Evolutionary conservation across 2,797 vertebrate genomes (phyloP), one percentile per base, ranked within the genome.

Genomic region (Channa striata): DNA sequence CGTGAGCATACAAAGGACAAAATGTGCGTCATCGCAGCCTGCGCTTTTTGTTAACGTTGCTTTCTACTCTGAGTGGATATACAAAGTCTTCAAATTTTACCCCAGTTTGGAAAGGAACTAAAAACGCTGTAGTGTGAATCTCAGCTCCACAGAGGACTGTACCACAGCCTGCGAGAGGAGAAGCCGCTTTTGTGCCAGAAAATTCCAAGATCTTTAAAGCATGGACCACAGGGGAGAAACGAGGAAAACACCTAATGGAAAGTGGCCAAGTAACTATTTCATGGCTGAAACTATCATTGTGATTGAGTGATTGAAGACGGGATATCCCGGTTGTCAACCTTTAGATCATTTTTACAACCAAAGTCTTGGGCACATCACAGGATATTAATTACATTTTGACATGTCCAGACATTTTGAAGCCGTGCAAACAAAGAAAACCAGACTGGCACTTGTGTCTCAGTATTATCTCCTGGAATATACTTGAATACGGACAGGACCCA

Each of bases 1-100:
- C 3, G 96, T 99, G 58, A 99, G 97, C 83, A 96, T 98, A 77
- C 97, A 97, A 65, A 95, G 97, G 57, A 95, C 97, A 0, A 97
- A 97, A 49, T 99, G 98, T 36, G 97, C 96, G 77, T 96, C 85
- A 68, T 94, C 87, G 37, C 96, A 96, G 33, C 98, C 98, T 2
- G 96, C 96, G 1, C 95, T 99, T 72, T 99, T 99, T 71, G 95
- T 99, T 39, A 95, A 97, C 20, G 97, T 99, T 40, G 96, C 98
- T 0, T 98, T 96, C 85, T 99, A 98, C 83, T 96, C 97, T 0
- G 95, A 96, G 76, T 99, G 98, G 98, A 99, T 99, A 88, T 96
- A 97, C 82, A 99, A 99, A 93, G 96, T 99, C 39, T 94, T 94
- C 80, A 93, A 86, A 82, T 87, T 92, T 67, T 95, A 95, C 82